Evolutionary conservation across 2,888 invertebrate genomes (phyloP).

Genomic region (Cosmorhoe ocellata): DNA sequence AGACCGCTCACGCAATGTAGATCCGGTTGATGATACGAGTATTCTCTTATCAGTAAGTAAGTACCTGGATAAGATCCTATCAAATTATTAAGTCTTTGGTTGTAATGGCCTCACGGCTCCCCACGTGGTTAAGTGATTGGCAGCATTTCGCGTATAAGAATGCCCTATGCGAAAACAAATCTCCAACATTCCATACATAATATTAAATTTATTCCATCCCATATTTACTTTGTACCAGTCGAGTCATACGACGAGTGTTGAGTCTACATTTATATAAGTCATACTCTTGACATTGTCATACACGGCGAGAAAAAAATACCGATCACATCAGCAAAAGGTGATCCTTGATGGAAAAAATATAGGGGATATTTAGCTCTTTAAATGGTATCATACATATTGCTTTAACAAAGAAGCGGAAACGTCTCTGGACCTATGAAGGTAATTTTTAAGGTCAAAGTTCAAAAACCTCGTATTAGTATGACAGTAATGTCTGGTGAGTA

Average conservation of each 20-base stretch:
- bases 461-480: constrained; percentile 32
- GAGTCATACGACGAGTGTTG: constrained; percentile 22
- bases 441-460: constrained; percentile 55
- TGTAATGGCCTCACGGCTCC: no score
- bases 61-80: no score
- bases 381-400: constrained; percentile 9
- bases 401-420: constrained; percentile 30
- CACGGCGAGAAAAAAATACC: constrained; percentile 38
- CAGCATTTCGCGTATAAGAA: no score
- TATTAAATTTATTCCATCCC: constrained; percentile 12
- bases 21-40: constrained; percentile 45
- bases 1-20: constrained; percentile 2
- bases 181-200: constrained; percentile 50
- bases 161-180: constrained; percentile 20
- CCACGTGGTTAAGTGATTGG: no score
- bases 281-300: constrained; percentile 46
- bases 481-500: constrained; percentile 16
- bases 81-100: no score
- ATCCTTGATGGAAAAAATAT: constrained; percentile 28
- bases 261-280: constrained; percentile 35
- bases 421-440: constrained; percentile 36
- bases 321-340: constrained; percentile 33
- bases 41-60: no score
- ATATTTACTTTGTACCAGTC: constrained; percentile 40
- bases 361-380: constrained; percentile 13